Base-by-base conservation (phyloP, 2,113 vertebrate species). In the Gobio gobio region DNA sequence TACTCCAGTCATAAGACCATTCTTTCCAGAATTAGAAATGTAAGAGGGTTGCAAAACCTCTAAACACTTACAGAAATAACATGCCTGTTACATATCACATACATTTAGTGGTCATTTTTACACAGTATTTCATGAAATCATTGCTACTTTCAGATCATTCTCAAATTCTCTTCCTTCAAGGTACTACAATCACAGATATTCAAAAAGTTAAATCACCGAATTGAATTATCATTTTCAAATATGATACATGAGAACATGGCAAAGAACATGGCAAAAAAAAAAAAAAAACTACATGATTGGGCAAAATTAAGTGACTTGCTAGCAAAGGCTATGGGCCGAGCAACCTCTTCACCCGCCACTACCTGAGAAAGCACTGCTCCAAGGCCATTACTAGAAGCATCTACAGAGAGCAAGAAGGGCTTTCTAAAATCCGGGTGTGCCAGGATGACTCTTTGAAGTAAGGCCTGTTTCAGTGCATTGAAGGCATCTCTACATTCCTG, bases 371-470 rank as follows among this genome's bases (percentile, higher is more conserved):
- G 4, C 2, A 91, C 87, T 22, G 45, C 45, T 10, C 45, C 45
- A 47, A 47, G 87, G 82, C 88, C 82, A 26, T 86, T 63, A 18
- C 20, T 70, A 0, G 87, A 87, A 1, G 83, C 85, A 49, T 88
- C 86, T 20, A 85, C 61, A 0, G 83, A 88, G 5, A 89, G 45
- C 3, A 87, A 36, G 10, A 91, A 89, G 2, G 84, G 84, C n/a
- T 56, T 86, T 9, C 18, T 18, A 54, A 91, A 90, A 45, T 87
- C n/a, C 0, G 86, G 89, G 12, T 89, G 89, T 0, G 87, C 83
- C 20, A 89, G 1, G 18, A 88, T 16, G 9, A 84, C 85, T 26
- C 63, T 64, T 24, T 64, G 36, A 6, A 89, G 8, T 12, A 90
- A 29, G 4, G 86, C 85, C 18, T 64, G 81, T 9, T 87, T 90